Evolutionary conservation across 2,888 invertebrate species (phyloP).

Genomic region (Dastarcus helophoroides): DNA sequence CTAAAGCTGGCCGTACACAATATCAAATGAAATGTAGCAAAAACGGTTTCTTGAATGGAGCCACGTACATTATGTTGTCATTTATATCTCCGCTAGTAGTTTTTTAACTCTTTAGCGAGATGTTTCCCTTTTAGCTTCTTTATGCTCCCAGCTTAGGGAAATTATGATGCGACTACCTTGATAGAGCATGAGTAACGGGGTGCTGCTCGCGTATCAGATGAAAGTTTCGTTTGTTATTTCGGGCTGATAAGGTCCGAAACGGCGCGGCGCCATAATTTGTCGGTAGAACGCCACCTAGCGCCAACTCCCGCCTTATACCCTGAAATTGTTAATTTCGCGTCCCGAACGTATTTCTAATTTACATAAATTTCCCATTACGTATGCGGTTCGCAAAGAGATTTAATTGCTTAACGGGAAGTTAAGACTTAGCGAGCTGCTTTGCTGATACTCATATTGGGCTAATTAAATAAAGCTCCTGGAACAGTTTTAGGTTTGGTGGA

Average conservation of each 20-base stretch:
- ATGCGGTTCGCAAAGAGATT: slow-evolving; percentile 33
- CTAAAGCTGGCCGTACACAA: too few species aligned
- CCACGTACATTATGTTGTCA: too few species aligned
- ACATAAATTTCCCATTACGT: slow-evolving; percentile 34
- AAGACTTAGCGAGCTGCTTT: slow-evolving; percentile 27
- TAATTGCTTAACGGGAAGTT: slow-evolving; percentile 34
- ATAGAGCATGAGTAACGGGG: too few species aligned
- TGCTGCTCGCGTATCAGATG: too few species aligned
- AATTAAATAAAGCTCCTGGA: slow-evolving; percentile 33
- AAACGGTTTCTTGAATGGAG: too few species aligned
- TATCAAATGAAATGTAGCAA: too few species aligned
- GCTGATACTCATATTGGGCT: slow-evolving; percentile 29
- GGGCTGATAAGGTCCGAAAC: slow-evolving; percentile 3
- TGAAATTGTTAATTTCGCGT: slow-evolving; percentile 27
- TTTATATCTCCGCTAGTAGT: too few species aligned
- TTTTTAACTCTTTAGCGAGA: too few species aligned
- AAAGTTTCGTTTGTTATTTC: slow-evolving; percentile 3
- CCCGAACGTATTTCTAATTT: slow-evolving; percentile 29
- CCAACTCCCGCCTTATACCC: slow-evolving; percentile 7
- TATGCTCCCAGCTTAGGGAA: too few species aligned
- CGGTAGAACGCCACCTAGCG: slow-evolving; percentile 1
- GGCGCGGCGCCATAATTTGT: slow-evolving; percentile 4
- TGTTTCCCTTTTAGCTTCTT: too few species aligned
- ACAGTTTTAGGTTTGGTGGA: slow-evolving; percentile 30
- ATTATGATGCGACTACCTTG: too few species aligned